phyloP scores from a whole-genome alignment of 2,888 invertebrate genomes.

The Cerceris ruficornis region DNA sequence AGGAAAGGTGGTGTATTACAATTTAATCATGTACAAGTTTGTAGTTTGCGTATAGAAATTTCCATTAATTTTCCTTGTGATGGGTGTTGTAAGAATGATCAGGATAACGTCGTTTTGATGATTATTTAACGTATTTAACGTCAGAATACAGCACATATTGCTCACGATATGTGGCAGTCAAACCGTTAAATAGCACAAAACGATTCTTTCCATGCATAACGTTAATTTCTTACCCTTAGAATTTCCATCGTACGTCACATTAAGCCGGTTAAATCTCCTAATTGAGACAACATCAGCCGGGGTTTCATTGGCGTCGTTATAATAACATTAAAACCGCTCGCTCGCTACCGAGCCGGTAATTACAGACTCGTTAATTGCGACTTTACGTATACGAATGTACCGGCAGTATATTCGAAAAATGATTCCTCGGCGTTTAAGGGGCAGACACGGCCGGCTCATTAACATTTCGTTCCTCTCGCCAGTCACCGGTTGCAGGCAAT shows the following conservation, averaged over 20 bases:
- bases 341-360: conserved; percentile 43
- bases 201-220: not conserved
- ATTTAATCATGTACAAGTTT: too few species aligned
- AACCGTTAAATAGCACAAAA: too few species aligned
- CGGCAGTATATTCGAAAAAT: conserved; percentile 9
- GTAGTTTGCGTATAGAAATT: too few species aligned
- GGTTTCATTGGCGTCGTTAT: conserved; percentile 34
- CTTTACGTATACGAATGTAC: conserved; percentile 34
- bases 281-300: conserved; percentile 34
- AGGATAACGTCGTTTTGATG: too few species aligned
- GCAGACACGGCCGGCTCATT: conserved; percentile 65
- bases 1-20: too few species aligned
- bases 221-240: not conserved
- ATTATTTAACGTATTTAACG: too few species aligned
- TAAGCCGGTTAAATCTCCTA: conserved; percentile 21
- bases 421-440: conserved; percentile 40
- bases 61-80: too few species aligned
- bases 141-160: too few species aligned
- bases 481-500: conserved; percentile 40
- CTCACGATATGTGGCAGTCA: too few species aligned
- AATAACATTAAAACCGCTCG: conserved; percentile 34
- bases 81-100: too few species aligned
- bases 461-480: conserved; percentile 63
- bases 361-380: conserved; percentile 54
- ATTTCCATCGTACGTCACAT: not conserved